phyloP scores from a whole-genome alignment of 2,113 vertebrate genomes.

The Isurus oxyrinchus region DNA sequence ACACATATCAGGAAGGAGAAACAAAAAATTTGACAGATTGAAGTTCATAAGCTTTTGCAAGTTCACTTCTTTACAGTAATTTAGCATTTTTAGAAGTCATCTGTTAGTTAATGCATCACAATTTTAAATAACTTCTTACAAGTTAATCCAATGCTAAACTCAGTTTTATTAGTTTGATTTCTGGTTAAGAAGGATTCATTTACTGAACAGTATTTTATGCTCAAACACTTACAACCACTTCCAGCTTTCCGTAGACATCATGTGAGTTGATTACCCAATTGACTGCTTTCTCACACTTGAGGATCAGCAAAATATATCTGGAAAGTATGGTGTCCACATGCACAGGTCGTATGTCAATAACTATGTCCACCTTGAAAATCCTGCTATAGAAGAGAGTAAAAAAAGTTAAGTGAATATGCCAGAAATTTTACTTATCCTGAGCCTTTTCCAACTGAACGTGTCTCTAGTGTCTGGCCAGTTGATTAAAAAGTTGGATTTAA shows the following conservation, averaged over 20 bases:
- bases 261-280: conserved; percentile 91
- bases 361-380: conserved; percentile 91
- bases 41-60: not conserved
- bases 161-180: not conserved
- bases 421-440: conserved; percentile 57
- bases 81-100: conserved; percentile 5
- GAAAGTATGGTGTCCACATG: conserved; percentile 59
- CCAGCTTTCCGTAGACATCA: conserved; percentile 69
- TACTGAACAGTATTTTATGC: not conserved
- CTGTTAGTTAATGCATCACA: not conserved
- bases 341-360: conserved; percentile 78
- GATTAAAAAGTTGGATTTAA: conserved; percentile 76
- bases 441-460: conserved; percentile 61
- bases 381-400: conserved; percentile 64
- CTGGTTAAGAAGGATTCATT: not conserved
- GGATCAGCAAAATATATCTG: conserved; percentile 72
- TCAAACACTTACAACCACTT: conserved; percentile 72
- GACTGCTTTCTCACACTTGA: conserved; percentile 83
- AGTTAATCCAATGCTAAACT: not conserved
- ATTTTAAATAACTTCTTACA: not conserved
- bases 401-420: conserved; percentile 51
- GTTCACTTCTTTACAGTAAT: not conserved
- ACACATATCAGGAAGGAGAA: not conserved
- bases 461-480: conserved; percentile 78
- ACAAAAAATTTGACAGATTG: too few species aligned